Conservation (phyloP, 2,888 invertebrate species). For the Busseola fusca region DNA sequence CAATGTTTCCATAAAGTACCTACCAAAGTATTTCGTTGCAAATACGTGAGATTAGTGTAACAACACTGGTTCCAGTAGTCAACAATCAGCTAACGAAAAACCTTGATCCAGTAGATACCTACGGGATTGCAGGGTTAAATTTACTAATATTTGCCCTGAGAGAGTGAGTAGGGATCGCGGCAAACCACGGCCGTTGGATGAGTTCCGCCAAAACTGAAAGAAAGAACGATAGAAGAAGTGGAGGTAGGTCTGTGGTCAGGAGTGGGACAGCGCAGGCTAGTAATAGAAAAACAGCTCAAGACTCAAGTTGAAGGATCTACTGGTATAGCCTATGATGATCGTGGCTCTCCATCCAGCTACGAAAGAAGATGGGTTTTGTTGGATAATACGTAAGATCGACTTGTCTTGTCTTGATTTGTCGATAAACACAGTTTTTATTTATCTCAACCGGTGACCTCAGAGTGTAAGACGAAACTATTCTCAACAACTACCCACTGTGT, state of each 20-base stretch:
- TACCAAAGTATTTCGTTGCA: conserved; percentile 2
- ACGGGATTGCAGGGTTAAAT: too few species aligned
- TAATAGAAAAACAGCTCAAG: neutral
- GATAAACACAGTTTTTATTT: neutral
- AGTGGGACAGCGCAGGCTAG: neutral
- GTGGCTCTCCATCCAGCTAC: neutral
- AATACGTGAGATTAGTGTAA: neutral
- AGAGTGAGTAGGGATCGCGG: neutral
- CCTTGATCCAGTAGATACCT: too few species aligned
- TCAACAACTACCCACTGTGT: neutral
- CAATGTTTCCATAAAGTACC: neutral
- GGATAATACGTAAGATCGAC: neutral
- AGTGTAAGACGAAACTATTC: neutral
- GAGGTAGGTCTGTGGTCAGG: neutral
- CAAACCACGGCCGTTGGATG: neutral
- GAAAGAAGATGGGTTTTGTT: neutral
- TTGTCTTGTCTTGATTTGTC: too few species aligned
- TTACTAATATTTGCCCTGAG: too few species aligned
- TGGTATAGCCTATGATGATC: neutral
- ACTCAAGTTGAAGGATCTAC: neutral
- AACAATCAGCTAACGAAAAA: neutral
- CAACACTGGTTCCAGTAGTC: neutral
- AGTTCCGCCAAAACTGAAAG: neutral
- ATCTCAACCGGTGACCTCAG: neutral
- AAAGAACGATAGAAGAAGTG: neutral